Evolutionary conservation across 2,797 vertebrate species (phyloP).

Genomic region (Orientallactaga sibirica): DNA sequence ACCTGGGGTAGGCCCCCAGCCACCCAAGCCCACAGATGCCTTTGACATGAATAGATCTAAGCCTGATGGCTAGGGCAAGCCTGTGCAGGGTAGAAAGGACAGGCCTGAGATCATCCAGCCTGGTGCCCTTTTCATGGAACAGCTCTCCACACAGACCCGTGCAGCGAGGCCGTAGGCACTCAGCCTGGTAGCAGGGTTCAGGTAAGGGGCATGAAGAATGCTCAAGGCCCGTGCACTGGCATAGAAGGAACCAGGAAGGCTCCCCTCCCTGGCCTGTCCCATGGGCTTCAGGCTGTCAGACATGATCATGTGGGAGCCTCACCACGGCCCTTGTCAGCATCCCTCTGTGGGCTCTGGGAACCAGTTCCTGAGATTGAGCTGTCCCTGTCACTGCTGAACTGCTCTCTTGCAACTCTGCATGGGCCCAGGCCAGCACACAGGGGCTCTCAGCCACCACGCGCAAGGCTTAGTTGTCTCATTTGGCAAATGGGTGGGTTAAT

Average conservation of each 20-base stretch:
- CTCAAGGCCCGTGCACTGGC: not conserved
- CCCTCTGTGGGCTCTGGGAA: not conserved
- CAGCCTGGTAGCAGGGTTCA: not conserved
- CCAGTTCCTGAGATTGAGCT: not conserved
- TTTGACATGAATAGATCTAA: not conserved
- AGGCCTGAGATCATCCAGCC: not conserved
- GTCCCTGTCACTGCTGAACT: not conserved
- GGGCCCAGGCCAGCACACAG: not conserved
- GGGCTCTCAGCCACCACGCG: not conserved
- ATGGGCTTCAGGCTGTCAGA: not conserved
- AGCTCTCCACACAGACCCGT: not conserved
- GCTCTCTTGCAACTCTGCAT: not conserved
- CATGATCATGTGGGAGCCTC: not conserved
- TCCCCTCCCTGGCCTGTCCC: not conserved
- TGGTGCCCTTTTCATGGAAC: not conserved
- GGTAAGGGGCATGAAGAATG: not conserved
- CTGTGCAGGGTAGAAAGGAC: not conserved
- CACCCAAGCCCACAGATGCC: not conserved
- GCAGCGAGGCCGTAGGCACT: not conserved
- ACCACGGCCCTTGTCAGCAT: not conserved
- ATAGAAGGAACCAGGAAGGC: not conserved
- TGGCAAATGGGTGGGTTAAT: not conserved
- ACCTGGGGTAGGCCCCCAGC: not conserved
- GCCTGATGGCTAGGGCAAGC: not conserved
- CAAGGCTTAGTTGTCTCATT: not conserved